These are phyloP conservation scores for Camelus bactrianus DNA, from an alignment of 2,113 vertebrate genomes.

Conservation along the genomic window DNA sequence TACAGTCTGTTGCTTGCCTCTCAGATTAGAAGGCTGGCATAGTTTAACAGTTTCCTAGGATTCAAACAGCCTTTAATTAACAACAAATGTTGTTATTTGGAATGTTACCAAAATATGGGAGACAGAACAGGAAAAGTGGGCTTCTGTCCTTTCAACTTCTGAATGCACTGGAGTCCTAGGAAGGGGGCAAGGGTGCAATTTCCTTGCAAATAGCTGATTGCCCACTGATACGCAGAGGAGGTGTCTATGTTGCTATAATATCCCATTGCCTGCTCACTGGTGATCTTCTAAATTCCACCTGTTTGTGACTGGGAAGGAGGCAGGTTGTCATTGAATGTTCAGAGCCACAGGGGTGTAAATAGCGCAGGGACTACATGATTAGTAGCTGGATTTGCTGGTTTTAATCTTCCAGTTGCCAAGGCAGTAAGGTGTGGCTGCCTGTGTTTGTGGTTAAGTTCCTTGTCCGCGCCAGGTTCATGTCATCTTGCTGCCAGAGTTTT, in stretches of 20 bases:
- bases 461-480: slow-evolving; percentile 35
- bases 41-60: slow-evolving; percentile 88
- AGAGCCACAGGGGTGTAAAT: background rate
- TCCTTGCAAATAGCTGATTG: slow-evolving; percentile 33
- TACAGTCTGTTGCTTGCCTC: slow-evolving; percentile 86
- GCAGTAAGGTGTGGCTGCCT: slow-evolving; percentile 33
- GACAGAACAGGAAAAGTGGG: slow-evolving; percentile 51
- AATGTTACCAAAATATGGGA: slow-evolving; percentile 78
- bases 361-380: background rate
- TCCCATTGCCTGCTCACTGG: slow-evolving; percentile 55
- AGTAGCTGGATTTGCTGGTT: slow-evolving; percentile 27
- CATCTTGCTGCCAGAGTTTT: slow-evolving; percentile 31
- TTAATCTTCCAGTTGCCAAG: slow-evolving; percentile 25
- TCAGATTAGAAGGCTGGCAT: slow-evolving; percentile 86
- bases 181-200: background rate
- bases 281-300: slow-evolving; percentile 37
- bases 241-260: slow-evolving; percentile 70
- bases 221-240: slow-evolving; percentile 70
- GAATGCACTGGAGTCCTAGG: background rate
- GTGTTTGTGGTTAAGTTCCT: slow-evolving; percentile 46
- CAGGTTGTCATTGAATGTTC: background rate
- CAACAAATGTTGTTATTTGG: slow-evolving; percentile 83
- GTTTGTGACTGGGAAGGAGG: background rate
- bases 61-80: slow-evolving; percentile 88
- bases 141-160: slow-evolving; percentile 70